These are phyloP conservation scores for Cottus gobio DNA, from an alignment of 2,113 vertebrate genomes.

Conservation along the genomic window DNA sequence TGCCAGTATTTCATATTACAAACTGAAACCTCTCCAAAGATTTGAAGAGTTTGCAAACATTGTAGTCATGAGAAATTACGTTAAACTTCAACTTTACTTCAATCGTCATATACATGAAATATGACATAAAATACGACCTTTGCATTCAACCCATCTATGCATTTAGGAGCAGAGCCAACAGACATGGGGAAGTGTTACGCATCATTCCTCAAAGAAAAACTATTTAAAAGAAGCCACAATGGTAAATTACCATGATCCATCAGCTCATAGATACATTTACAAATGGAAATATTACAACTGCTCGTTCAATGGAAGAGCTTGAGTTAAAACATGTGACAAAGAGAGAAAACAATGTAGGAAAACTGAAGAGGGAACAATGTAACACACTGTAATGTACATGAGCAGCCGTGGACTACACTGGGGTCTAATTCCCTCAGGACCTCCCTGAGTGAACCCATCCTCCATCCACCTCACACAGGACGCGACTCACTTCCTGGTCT, in stretches of 20 bases:
- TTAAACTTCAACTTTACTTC: neutral
- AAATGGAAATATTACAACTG: neutral
- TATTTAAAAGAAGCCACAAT: neutral
- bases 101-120: neutral
- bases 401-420: neutral
- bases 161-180: neutral
- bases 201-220: neutral
- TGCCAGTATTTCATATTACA: neutral
- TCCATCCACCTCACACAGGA: neutral
- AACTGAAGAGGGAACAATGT: neutral
- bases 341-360: too few species aligned
- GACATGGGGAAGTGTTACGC: neutral
- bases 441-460: neutral
- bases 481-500: constrained; percentile 88
- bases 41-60: neutral
- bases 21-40: neutral
- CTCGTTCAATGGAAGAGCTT: neutral
- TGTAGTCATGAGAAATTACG: neutral
- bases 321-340: neutral
- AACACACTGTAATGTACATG: too few species aligned
- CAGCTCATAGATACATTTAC: neutral
- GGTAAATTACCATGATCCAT: neutral
- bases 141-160: neutral
- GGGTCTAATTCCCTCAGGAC: neutral
- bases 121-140: neutral